Evolutionary conservation across 2,888 invertebrate species (phyloP).

Genomic region (Ganaspis brasiliensis): DNA sequence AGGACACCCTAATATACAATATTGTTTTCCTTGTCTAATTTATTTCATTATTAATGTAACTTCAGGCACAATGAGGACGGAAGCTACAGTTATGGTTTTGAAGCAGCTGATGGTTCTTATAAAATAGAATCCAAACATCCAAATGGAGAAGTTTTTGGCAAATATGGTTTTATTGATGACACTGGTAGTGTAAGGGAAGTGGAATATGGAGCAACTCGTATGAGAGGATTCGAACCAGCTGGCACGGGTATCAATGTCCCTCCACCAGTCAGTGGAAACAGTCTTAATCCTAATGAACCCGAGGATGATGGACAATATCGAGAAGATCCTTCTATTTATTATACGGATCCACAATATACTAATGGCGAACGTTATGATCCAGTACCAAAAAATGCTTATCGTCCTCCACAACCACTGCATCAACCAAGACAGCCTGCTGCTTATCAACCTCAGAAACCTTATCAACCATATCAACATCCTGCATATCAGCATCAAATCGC

Average conservation of each 20-base stretch:
- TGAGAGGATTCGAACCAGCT: conserved; percentile 90
- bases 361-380: conserved; percentile 78
- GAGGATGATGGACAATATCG: conserved; percentile 93
- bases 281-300: conserved; percentile 81
- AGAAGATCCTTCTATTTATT: conserved; percentile 91
- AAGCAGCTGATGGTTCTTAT: conserved; percentile 92
- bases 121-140: conserved; percentile 94
- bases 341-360: conserved; percentile 86
- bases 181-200: conserved; percentile 88
- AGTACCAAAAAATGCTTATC: conserved; percentile 73
- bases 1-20: too few relatives aligned
- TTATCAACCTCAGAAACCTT: conserved; percentile 59
- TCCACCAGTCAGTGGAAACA: conserved; percentile 86
- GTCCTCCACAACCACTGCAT: conserved; percentile 54
- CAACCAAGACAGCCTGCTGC: conserved; percentile 44
- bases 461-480: conserved; percentile 54
- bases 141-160: conserved; percentile 92
- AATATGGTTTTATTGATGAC: conserved; percentile 94
- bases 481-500: conserved; percentile 23
- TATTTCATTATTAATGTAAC: too few relatives aligned
- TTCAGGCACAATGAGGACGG: conserved; percentile 91
- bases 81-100: conserved; percentile 94
- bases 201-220: conserved; percentile 91
- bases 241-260: conserved; percentile 90
- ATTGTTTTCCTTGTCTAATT: too few relatives aligned